Conservation (phyloP, 2,888 invertebrate genomes). For the Anarsia innoxiella region DNA sequence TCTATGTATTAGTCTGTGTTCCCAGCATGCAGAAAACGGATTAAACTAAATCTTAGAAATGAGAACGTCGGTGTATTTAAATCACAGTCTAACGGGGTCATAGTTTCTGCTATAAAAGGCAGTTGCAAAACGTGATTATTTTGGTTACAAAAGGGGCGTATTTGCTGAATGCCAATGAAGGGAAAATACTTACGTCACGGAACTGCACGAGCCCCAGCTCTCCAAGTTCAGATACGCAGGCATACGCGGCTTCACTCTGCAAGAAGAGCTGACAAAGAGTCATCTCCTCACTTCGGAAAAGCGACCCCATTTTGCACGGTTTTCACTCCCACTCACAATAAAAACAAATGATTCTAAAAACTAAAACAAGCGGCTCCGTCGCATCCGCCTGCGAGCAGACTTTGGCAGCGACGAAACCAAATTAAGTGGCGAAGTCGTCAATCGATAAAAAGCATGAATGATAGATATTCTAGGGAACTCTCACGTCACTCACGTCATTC, state of each 20-base stretch:
- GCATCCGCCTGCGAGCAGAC: constrained; percentile 62
- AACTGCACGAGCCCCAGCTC: constrained; percentile 98
- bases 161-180: constrained; percentile 7
- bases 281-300: constrained; percentile 99
- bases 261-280: constrained; percentile 98
- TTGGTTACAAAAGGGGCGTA: constrained; percentile 23
- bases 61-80: constrained; percentile 22
- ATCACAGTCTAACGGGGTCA: constrained; percentile 38
- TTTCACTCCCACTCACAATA: constrained; percentile 41
- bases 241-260: constrained; percentile 98
- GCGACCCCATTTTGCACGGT: constrained; percentile 83
- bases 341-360: constrained; percentile 32
- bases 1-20: too few species aligned
- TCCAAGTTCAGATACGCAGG: constrained; percentile 97
- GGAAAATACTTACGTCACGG: constrained; percentile 84
- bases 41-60: too few species aligned
- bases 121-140: constrained; percentile 14
- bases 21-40: too few species aligned
- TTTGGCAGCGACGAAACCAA: constrained; percentile 61
- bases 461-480: constrained; percentile 24
- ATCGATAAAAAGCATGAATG: constrained; percentile 39
- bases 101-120: constrained; percentile 23
- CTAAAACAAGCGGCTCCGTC: constrained; percentile 44
- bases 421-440: constrained; percentile 41
- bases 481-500: constrained; percentile 35